These are phyloP conservation scores for Drosophila greeni DNA, from an alignment of 2,888 invertebrate species.

Conservation along the genomic window DNA sequence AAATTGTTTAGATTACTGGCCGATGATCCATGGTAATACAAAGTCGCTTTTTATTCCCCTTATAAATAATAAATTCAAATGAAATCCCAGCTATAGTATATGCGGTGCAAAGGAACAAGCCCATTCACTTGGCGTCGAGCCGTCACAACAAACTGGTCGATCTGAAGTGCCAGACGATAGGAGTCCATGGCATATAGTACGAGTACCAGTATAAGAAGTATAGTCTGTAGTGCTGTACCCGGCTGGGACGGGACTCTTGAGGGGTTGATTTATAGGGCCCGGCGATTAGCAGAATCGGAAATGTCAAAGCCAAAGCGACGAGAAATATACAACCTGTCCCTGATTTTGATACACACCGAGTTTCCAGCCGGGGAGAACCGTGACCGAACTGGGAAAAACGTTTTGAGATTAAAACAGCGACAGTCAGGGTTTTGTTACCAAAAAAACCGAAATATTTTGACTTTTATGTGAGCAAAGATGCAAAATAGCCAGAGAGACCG, in stretches of 20 bases:
- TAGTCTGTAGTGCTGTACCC: slow-evolving; percentile 20
- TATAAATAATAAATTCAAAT: slow-evolving; percentile 16
- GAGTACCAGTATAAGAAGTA: slow-evolving; percentile 6
- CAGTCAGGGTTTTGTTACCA: slow-evolving; percentile 14
- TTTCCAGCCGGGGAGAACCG: slow-evolving; percentile 29
- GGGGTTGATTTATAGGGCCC: slow-evolving; percentile 56
- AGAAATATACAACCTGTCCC: slow-evolving; percentile 68
- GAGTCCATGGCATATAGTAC: slow-evolving; percentile 14
- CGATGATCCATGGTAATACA: not conserved
- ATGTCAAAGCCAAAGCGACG: slow-evolving; percentile 46
- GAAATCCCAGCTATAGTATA: slow-evolving; percentile 12
- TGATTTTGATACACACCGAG: slow-evolving; percentile 53
- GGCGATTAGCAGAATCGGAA: slow-evolving; percentile 68
- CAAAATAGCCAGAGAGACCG: slow-evolving; percentile 37
- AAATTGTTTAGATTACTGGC: not conserved
- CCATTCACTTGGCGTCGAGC: slow-evolving; percentile 25
- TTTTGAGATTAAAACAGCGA: slow-evolving; percentile 40
- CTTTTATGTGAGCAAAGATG: slow-evolving; percentile 41
- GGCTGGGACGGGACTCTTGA: slow-evolving; percentile 34
- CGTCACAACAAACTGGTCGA: slow-evolving; percentile 36
- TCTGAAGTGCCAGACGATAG: slow-evolving; percentile 42
- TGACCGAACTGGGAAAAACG: slow-evolving; percentile 45
- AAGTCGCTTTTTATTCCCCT: not conserved
- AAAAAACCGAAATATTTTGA: slow-evolving; percentile 42
- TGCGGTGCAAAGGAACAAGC: slow-evolving; percentile 7